Evolutionary conservation across 30 jellyfish, hydroid and myxozoan genomes (phyloP).

Genomic region (Aurelia coerulea): DNA sequence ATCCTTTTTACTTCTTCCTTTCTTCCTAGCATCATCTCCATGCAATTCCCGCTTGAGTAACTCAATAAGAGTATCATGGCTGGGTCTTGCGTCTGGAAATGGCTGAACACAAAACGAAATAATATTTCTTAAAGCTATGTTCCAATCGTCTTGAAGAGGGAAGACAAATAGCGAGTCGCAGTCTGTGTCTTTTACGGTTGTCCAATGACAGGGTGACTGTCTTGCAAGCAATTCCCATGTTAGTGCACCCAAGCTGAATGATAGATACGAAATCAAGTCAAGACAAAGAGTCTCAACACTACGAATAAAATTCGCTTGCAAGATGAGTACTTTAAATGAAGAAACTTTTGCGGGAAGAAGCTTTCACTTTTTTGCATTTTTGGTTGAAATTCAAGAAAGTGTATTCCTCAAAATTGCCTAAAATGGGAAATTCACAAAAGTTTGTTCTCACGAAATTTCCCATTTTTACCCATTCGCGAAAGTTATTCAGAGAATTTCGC

Average conservation of each 20-base stretch:
- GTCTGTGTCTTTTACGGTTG: background rate
- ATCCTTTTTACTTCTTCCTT: no score
- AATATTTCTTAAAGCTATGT: slow-evolving; percentile 15
- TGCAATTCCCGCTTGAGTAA: slow-evolving; percentile 5
- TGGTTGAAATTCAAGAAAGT: no score
- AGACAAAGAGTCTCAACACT: background rate
- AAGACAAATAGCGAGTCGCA: slow-evolving; percentile 31
- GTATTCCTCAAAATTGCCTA: no score
- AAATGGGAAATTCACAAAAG: no score
- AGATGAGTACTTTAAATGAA: no score
- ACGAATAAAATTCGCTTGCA: background rate
- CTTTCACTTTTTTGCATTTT: no score
- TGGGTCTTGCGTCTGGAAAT: slow-evolving; percentile 42
- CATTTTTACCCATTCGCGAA: no score
- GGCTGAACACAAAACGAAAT: slow-evolving; percentile 44
- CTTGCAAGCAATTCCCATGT: slow-evolving; percentile 48
- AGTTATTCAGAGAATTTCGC: no score
- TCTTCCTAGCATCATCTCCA: background rate
- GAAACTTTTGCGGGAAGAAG: no score
- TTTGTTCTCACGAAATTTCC: no score
- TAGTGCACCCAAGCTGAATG: slow-evolving; percentile 59
- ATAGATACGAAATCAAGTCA: background rate
- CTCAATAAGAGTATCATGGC: slow-evolving; percentile 25
- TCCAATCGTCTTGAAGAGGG: slow-evolving; percentile 45
- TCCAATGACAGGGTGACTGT: slow-evolving; percentile 60